phyloP scores from a whole-genome alignment of 2,888 invertebrate species.

The Eilema caniola region DNA sequence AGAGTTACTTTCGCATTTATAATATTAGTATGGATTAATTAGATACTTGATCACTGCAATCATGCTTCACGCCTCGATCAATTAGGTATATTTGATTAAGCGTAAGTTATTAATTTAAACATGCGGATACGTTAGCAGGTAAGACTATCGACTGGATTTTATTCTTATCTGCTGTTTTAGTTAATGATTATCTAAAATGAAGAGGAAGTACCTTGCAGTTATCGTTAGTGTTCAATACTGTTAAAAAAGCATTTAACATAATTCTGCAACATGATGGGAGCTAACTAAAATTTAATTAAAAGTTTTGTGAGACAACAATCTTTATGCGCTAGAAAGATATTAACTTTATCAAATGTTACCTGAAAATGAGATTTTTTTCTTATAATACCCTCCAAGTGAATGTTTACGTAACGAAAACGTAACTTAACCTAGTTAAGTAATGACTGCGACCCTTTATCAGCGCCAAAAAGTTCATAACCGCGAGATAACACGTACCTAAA shows the following conservation, averaged over 20 bases:
- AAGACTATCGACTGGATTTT: neutral
- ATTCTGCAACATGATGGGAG: no score
- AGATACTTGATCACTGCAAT: neutral
- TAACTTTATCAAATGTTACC: neutral
- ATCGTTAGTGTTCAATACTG: no score
- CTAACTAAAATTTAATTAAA: no score
- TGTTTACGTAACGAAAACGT: conserved; percentile 17
- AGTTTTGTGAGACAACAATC: no score
- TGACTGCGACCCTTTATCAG: conserved; percentile 36
- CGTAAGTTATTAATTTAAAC: neutral
- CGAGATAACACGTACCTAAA: conserved; percentile 16
- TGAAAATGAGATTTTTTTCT: neutral
- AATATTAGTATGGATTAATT: no score
- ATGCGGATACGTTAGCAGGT: neutral
- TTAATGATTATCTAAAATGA: no score
- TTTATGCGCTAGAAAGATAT: no score
- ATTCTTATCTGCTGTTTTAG: no score
- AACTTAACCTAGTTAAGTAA: conserved; percentile 42
- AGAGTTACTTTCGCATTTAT: no score
- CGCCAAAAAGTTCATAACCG: conserved; percentile 33
- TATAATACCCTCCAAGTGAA: conserved; percentile 7
- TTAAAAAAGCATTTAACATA: no score
- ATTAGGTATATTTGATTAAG: neutral
- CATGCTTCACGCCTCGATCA: neutral
- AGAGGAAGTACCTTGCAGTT: no score